Evolutionary conservation across 2,888 invertebrate species (phyloP).

Genomic region (Papilio protenor): DNA sequence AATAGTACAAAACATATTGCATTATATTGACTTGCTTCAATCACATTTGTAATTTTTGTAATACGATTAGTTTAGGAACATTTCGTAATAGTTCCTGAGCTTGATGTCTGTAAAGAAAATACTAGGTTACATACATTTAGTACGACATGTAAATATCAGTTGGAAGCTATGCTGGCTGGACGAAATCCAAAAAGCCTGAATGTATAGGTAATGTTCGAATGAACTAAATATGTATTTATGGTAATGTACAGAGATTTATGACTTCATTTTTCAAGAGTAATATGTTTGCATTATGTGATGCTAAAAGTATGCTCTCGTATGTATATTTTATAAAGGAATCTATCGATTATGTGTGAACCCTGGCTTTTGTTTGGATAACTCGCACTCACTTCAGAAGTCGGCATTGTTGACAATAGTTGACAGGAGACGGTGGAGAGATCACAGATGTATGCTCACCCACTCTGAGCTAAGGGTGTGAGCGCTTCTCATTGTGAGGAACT

Average conservation of each 20-base stretch:
- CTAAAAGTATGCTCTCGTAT: no score
- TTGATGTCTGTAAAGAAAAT: not conserved
- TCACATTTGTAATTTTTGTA: no score
- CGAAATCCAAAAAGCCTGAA: not conserved
- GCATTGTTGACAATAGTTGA: no score
- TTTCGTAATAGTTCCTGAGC: not conserved
- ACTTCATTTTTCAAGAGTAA: not conserved
- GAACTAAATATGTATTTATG: conserved; percentile 11
- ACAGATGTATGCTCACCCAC: no score
- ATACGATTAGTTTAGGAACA: no score
- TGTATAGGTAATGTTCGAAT: not conserved
- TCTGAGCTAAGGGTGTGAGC: not conserved
- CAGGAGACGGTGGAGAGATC: no score
- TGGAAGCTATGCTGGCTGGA: conserved; percentile 3
- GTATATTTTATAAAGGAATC: no score
- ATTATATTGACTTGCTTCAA: no score
- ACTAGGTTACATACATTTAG: not conserved
- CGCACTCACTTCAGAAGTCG: no score
- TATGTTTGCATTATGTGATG: not conserved
- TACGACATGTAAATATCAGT: not conserved
- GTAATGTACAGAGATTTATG: conserved; percentile 10
- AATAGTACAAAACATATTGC: not conserved
- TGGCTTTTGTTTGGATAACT: no score
- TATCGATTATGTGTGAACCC: no score
- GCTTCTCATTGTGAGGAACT: not conserved